Percentiles rank a stretch among this genome's conserved stretches.
Evolutionary conservation across 1,140 invertebrate species (phyloP).

Genomic region (Zaprionus nigranus): DNA sequence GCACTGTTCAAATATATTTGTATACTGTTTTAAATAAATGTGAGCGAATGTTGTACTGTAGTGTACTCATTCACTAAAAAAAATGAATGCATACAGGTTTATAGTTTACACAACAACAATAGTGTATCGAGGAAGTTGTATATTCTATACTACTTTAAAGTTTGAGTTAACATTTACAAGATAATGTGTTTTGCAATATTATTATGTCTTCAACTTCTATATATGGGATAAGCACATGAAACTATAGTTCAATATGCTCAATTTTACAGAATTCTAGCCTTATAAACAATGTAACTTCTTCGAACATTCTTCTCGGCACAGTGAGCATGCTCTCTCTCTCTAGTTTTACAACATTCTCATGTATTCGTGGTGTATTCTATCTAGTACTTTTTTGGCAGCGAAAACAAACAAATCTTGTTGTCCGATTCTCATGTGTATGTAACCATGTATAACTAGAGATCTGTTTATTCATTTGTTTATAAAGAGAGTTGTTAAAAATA

Average conservation of each 20-base stretch:
- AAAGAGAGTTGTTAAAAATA: slow-evolving; percentile 7
- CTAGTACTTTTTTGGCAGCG: not conserved
- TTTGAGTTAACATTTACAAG: too few species aligned
- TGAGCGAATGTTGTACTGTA: not conserved
- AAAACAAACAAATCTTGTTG: not conserved
- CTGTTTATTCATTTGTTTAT: slow-evolving; percentile 26
- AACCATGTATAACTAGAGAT: slow-evolving; percentile 39
- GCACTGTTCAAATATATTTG: not conserved
- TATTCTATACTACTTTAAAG: too few species aligned
- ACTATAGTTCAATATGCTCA: not conserved
- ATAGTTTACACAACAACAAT: too few species aligned
- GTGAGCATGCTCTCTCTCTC: not conserved
- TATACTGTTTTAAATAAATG: not conserved
- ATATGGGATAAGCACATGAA: not conserved
- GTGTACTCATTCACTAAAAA: too few species aligned
- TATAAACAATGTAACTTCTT: not conserved
- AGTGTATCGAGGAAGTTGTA: too few species aligned
- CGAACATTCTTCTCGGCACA: not conserved
- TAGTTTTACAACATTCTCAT: not conserved
- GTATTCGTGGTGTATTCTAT: too few species aligned
- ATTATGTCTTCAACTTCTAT: not conserved
- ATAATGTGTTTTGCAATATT: not conserved
- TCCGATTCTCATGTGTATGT: not conserved
- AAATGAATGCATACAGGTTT: too few species aligned
- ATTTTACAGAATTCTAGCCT: not conserved